These are phyloP conservation scores for Plectropomus leopardus DNA, from an alignment of 2,113 vertebrate genomes.

Conservation along the genomic window DNA sequence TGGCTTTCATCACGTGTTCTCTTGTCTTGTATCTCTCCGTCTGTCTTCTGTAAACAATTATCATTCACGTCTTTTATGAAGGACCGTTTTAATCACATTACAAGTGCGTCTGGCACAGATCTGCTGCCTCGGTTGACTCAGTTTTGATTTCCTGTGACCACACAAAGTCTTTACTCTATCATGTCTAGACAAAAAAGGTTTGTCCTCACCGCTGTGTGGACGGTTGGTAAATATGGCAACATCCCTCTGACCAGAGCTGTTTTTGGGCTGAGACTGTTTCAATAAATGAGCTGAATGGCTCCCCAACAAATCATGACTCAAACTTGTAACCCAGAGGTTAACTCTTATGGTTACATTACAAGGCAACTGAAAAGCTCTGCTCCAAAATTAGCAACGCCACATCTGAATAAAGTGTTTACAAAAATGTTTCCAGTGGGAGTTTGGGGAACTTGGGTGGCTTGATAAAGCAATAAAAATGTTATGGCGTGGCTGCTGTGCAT, in stretches of 20 bases:
- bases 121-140: constrained; percentile 51
- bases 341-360: constrained; percentile 23
- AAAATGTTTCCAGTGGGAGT: constrained; percentile 2
- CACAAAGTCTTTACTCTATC: constrained; percentile 51
- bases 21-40: constrained; percentile 60
- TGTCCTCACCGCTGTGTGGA: constrained; percentile 34
- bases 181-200: constrained; percentile 55
- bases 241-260: constrained; percentile 40
- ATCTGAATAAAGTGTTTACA: constrained; percentile 18
- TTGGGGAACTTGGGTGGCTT: neutral
- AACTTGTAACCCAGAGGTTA: constrained; percentile 28
- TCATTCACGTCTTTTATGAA: constrained; percentile 53
- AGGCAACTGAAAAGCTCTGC: constrained; percentile 8
- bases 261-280: constrained; percentile 44
- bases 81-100: constrained; percentile 56
- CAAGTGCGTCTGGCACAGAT: constrained; percentile 51
- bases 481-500: neutral
- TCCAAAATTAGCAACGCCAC: constrained; percentile 5
- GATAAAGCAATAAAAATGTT: constrained; percentile 14
- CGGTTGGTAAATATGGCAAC: constrained; percentile 58
- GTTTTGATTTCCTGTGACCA: constrained; percentile 65
- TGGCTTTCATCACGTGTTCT: constrained; percentile 50
- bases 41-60: constrained; percentile 53
- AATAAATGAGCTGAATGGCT: constrained; percentile 53
- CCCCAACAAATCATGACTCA: constrained; percentile 57